Base-by-base conservation (phyloP, 2,888 invertebrate genomes). In the Matsumyia berberina region DNA sequence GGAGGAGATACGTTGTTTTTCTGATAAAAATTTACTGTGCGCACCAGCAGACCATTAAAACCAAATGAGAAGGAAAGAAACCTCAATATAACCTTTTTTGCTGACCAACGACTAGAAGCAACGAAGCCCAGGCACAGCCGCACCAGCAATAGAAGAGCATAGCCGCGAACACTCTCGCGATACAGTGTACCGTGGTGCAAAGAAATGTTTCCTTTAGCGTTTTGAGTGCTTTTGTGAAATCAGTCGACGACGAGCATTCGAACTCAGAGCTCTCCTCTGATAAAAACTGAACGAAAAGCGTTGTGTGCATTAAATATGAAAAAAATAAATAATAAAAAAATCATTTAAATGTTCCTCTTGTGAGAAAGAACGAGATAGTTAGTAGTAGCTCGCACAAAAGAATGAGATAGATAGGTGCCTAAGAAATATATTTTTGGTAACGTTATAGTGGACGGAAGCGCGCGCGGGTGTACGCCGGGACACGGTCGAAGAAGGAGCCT, bases 221-320 rank as follows among this genome's bases (percentile, higher is more conserved):
- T 73, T 78, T 79, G 57, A 85, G 85, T 85, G 66, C 44, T 80
- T 80, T 80, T 64, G 60, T 85, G 58, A 85, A 80, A 76, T 85
- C 80, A 85, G 85, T 85, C 85, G 85, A 76, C 76, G 57, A 66
- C 85, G 85, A 79, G 85, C 85, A 76, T 85, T 85, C 85, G 69
- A 85, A 80, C 80, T 74, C 55, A 70, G 29, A 85, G 74, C 70
- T 80, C 74, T 85, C 80, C 76, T 76, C 66, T 31, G 85, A 76
- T 73, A 67, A 72, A 51, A 79, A 19, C 55, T 39, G 66, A 76
- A 60, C 67, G 51, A 62, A 46, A 57, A 46, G 58, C 57, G 53
- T 19, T 51, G 58, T 67, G 64, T 74, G 76, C 69, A 67, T 60
- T 39, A 66, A 79, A 70, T 17, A 74, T 19, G 33, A 67, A 35